phyloP scores from a whole-genome alignment of 2,888 invertebrate species.

The Seira musarum region DNA sequence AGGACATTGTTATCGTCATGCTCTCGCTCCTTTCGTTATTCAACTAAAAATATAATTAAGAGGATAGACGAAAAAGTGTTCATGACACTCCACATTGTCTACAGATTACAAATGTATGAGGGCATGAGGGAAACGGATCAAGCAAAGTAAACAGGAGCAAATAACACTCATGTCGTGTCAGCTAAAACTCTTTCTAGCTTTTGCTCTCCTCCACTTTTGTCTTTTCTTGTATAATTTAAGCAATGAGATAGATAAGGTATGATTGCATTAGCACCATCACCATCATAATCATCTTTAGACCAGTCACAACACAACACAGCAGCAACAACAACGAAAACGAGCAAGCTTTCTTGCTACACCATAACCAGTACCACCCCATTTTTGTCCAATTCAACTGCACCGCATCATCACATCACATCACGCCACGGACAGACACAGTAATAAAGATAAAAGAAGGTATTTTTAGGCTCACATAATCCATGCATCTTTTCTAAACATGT shows the following conservation, averaged over 20 bases:
- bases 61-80: constrained; percentile 2
- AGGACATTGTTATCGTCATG: too few relatives aligned
- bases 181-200: too few relatives aligned
- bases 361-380: too few relatives aligned
- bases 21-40: neutral
- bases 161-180: constrained; percentile 1
- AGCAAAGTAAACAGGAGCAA: constrained; percentile 14
- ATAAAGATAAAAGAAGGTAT: constrained; percentile 3
- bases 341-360: too few relatives aligned
- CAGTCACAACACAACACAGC: neutral
- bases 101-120: constrained; percentile 35
- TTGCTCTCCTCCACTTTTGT: neutral
- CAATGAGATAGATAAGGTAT: constrained; percentile 9
- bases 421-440: too few relatives aligned
- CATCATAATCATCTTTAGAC: neutral
- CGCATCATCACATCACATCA: too few relatives aligned
- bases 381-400: too few relatives aligned
- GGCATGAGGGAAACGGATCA: constrained; percentile 11
- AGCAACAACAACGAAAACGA: too few relatives aligned
- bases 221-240: constrained; percentile 9
- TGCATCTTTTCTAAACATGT: neutral
- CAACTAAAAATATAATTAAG: constrained; percentile 6
- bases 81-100: constrained; percentile 53
- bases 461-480: neutral
- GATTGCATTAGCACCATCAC: constrained; percentile 3